Evolutionary conservation across 2,888 invertebrate genomes (phyloP), one percentile per base, ranked within the genome.

Genomic region (Belgica antarctica): DNA sequence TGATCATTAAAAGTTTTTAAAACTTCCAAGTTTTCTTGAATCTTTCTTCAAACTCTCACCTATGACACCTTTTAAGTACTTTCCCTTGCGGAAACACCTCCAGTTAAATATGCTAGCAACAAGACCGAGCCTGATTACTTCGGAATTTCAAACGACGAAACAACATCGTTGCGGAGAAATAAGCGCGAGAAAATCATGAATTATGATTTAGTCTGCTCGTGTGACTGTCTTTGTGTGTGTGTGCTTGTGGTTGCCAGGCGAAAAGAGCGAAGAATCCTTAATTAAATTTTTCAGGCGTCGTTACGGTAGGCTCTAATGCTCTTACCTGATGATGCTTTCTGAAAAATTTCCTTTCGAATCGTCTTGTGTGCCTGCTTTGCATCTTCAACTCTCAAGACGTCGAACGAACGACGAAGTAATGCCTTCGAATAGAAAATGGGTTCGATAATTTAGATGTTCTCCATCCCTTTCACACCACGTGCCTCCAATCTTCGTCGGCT

Each of bases 231-330:
- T 31, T n/a, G 52, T 12, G 52, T 22, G 22, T 17, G 52, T 52
- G 52, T n/a, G n/a, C n/a, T n/a, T n/a, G n/a, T n/a, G n/a, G n/a
- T n/a, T n/a, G n/a, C n/a, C n/a, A n/a, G n/a, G n/a, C n/a, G n/a
- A n/a, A n/a, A n/a, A n/a, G n/a, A n/a, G n/a, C n/a, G n/a, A n/a
- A 52, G 5, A 52, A 22, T 52, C 52, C 17, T 52, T 52, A 52
- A 52, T 52, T 52, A 52, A 52, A 52, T 22, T 17, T n/a, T 22
- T 46, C 46, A n/a, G 12, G 46, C 15, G 12, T 46, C 46, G 46
- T 46, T 46, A 46, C 41, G 15, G 41, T n/a, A n/a, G 41, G 7
- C 34, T 34, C 12, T 34, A 8, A 34, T 7, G 7, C 34, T 8
- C 34, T n/a, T n/a, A n/a, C n/a, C n/a, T n/a, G n/a, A n/a, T n/a